These are phyloP conservation scores for Sarcophaga rosellei DNA, from an alignment of 2,888 invertebrate genomes.

Conservation along the genomic window DNA sequence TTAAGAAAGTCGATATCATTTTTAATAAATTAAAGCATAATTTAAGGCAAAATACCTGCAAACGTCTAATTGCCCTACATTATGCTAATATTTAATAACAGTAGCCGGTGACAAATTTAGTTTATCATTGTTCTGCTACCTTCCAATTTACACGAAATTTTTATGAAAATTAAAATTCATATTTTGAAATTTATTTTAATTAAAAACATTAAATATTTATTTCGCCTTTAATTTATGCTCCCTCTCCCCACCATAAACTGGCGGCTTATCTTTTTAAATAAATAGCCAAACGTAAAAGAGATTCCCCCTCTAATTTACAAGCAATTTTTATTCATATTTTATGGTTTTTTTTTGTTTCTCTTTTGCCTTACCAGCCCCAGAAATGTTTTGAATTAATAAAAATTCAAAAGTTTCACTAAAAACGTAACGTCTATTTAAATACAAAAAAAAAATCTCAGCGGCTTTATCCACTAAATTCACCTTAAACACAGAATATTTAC, in stretches of 20 bases:
- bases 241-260: not conserved
- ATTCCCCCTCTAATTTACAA: not conserved
- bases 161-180: not conserved
- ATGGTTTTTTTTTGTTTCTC: too few relatives aligned
- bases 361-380: too few relatives aligned
- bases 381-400: slow-evolving; percentile 10
- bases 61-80: too few relatives aligned
- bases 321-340: not conserved
- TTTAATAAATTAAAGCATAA: too few relatives aligned
- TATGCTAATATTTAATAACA: too few relatives aligned
- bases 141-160: not conserved
- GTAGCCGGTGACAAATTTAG: not conserved
- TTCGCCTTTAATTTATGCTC: not conserved
- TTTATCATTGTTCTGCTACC: not conserved
- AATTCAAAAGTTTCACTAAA: slow-evolving; percentile 2
- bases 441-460: not conserved
- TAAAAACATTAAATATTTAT: not conserved
- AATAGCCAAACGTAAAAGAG: not conserved
- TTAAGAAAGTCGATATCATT: too few relatives aligned
- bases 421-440: slow-evolving; percentile 16
- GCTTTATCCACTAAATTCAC: slow-evolving; percentile 34
- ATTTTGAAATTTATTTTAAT: not conserved
- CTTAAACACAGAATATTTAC: slow-evolving; percentile 36
- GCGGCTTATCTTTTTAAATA: not conserved
- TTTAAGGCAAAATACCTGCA: too few relatives aligned